phyloP scores from a whole-genome alignment of 1,140 invertebrate genomes.

The Drosophila carrolli region DNA sequence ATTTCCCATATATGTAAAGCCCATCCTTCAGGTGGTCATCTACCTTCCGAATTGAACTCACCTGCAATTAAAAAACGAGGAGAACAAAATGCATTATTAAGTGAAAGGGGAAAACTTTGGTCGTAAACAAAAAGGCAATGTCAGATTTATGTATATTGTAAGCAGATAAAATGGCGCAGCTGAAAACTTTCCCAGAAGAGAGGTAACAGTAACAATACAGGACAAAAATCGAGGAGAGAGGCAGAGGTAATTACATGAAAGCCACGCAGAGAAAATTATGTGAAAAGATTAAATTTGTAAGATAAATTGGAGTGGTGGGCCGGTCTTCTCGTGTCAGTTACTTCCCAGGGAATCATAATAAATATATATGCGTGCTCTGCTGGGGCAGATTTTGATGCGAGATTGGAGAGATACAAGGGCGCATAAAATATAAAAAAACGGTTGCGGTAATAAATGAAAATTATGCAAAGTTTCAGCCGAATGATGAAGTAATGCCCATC shows the following conservation, averaged over 20 bases:
- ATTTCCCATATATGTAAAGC: neutral
- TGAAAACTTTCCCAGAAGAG: constrained; percentile 65
- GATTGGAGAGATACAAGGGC: constrained; percentile 51
- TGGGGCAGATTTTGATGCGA: constrained; percentile 52
- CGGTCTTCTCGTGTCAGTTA: constrained; percentile 35
- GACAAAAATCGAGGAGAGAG: constrained; percentile 22
- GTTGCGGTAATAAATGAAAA: constrained; percentile 80
- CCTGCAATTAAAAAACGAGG: constrained; percentile 58
- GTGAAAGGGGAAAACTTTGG: constrained; percentile 36
- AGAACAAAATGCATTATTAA: constrained; percentile 52
- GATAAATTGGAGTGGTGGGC: constrained; percentile 71
- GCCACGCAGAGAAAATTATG: constrained; percentile 74
- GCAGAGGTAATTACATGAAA: constrained; percentile 75
- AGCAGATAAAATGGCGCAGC: constrained; percentile 42
- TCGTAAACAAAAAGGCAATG: constrained; percentile 24
- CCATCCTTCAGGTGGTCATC: constrained; percentile 6
- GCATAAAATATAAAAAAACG: constrained; percentile 56
- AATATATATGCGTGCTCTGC: constrained; percentile 1
- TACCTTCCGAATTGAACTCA: constrained; percentile 46
- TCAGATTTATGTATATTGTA: constrained; percentile 26
- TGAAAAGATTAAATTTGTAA: constrained; percentile 82
- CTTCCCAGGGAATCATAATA: constrained; percentile 56
- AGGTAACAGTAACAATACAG: constrained; percentile 4
- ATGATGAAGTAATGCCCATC: constrained; percentile 77
- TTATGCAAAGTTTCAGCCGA: constrained; percentile 79